Base-by-base conservation (phyloP, 2,888 invertebrate genomes). In the Trisateles emortualis region DNA sequence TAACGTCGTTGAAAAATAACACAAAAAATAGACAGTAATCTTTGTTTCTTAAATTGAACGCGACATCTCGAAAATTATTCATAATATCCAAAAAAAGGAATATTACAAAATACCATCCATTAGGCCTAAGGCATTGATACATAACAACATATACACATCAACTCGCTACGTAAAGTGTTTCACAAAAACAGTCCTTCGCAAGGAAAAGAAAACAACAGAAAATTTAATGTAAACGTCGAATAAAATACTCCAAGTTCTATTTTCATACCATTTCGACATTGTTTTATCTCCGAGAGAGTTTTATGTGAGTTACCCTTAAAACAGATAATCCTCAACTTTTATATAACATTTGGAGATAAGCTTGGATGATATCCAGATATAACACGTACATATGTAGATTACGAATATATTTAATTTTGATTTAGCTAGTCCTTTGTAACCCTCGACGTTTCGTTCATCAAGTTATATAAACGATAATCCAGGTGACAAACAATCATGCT, bases 241-340 rank as follows among this genome's bases (percentile, higher is more conserved):
- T 47, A 11, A 55, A 51, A 52, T 45, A 35, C 39, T 45, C 30
- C 16, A 19, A 32, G 11, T 13, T 39, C 16, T 51, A 48, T 65
- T 53, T 64, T 46, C 22, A 11, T 38, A 49, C 24, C 40, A 44
- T 49, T 53, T 51, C 9, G 24, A 53, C 32, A 26, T 10, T 65
- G 13, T 50, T 61, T 39, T 39, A 52, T 49, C 2, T 45, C 3
- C 30, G 36, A 19, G 26, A 13, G 32, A 22, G 19, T 10, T 19
- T 51, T 32, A 22, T 30, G 30, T 4, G 6, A 38, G 36, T 29
- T 17, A 9, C 17, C 4, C 14, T 11, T 24, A 36, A 40, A 26
- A 35, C 19, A 47, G 35, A 32, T 36, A 26, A 17, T 39, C 19
- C 35, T 8, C 10, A 17, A 44, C 41, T 49, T n/a, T n/a, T 36